A percentile compares a stretch with the other conserved stretches of the same genome.
Conservation (phyloP, 2,113 vertebrate genomes). For the Cygnus atratus region DNA sequence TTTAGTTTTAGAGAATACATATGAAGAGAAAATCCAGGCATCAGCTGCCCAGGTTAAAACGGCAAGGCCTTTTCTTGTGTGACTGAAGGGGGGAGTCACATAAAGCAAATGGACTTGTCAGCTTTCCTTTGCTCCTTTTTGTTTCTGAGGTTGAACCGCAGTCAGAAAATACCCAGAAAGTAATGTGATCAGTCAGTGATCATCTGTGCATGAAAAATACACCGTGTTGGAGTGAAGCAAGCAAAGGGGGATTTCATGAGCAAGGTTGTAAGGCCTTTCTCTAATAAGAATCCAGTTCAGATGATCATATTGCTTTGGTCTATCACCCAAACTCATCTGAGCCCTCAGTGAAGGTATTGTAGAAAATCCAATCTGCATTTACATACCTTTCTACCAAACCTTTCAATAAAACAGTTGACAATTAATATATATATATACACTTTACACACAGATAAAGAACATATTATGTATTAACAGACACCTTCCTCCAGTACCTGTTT, state of each 20-base stretch:
- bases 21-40: constrained; percentile 5
- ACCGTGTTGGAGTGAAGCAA: not conserved
- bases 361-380: not conserved
- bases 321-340: not conserved
- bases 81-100: not conserved
- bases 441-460: not conserved
- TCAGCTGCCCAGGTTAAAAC: constrained; percentile 2
- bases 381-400: not conserved
- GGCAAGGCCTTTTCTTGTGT: not conserved
- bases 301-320: not conserved
- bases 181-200: not conserved
- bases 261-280: not conserved
- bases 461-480: not conserved
- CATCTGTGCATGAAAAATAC: not conserved
- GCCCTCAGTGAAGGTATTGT: not conserved
- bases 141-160: not conserved
- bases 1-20: constrained; percentile 6
- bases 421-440: not conserved
- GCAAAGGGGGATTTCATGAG: not conserved
- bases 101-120: constrained; percentile 22
- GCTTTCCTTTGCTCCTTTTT: not conserved
- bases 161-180: not conserved
- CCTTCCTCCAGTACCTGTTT: not conserved
- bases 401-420: not conserved
- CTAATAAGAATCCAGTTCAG: not conserved